Evolutionary conservation across 2,888 invertebrate species (phyloP).

Genomic region (Biston betularia): DNA sequence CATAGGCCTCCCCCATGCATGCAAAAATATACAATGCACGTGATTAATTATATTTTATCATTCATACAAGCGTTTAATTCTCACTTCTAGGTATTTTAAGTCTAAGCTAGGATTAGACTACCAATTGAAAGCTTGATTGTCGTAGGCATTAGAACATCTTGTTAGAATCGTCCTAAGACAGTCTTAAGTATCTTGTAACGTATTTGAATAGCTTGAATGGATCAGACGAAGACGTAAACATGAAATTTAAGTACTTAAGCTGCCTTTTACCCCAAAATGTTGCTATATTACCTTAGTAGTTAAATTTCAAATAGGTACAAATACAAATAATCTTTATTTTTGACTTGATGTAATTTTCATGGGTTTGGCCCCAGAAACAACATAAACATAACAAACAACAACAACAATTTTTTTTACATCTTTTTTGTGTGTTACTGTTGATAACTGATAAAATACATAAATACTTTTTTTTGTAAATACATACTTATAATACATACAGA

Average conservation of each 20-base stretch:
- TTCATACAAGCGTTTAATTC: slow-evolving; percentile 1
- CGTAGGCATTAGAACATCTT: slow-evolving; percentile 11
- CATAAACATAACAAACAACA: too few species aligned
- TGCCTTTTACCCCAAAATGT: neutral
- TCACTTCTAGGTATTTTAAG: slow-evolving; percentile 18
- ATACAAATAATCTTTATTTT: too few species aligned
- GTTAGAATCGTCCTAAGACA: slow-evolving; percentile 8
- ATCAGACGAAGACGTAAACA: slow-evolving; percentile 11
- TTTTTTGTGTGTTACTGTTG: too few species aligned
- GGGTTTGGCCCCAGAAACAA: too few species aligned
- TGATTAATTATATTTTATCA: neutral
- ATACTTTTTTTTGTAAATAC: too few species aligned
- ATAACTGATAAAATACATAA: too few species aligned
- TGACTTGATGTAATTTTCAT: too few species aligned
- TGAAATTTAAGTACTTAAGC: slow-evolving; percentile 1
- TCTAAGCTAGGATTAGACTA: slow-evolving; percentile 14
- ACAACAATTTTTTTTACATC: too few species aligned
- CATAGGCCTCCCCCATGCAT: too few species aligned
- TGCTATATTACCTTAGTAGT: too few species aligned
- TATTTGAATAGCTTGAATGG: slow-evolving; percentile 24
- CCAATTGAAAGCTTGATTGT: slow-evolving; percentile 5
- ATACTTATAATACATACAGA: too few species aligned
- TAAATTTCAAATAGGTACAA: too few species aligned
- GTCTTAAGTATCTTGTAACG: slow-evolving; percentile 19
- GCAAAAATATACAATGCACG: neutral